Conservation (phyloP, 2,113 vertebrate species). For the Electrona antarctica region DNA sequence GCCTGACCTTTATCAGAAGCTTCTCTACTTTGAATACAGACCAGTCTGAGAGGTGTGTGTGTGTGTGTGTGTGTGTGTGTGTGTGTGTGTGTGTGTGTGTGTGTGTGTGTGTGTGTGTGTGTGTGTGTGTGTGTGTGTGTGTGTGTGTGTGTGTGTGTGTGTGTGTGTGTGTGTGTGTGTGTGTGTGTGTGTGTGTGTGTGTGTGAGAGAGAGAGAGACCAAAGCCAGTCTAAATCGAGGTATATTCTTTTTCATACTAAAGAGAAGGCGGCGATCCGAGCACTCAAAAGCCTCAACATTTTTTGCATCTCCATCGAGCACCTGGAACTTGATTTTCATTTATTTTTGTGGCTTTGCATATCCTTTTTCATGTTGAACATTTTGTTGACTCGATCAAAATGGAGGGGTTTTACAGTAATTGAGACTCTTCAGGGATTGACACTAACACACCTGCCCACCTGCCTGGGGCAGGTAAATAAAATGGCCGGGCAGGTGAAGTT, state of each 20-base stretch:
- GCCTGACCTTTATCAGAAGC: slow-evolving; percentile 73
- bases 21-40: slow-evolving; percentile 57
- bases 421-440: no score
- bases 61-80: slow-evolving; percentile 10
- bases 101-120: slow-evolving; percentile 4
- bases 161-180: not conserved
- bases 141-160: not conserved
- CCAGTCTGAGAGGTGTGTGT: not conserved
- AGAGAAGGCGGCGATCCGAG: no score
- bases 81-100: slow-evolving; percentile 7
- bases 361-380: no score
- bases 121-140: not conserved
- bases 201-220: not conserved
- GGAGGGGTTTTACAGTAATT: no score
- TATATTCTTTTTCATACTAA: not conserved
- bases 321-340: not conserved
- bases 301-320: not conserved
- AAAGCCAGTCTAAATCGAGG: not conserved
- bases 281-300: no score
- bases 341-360: no score
- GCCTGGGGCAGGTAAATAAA: no score
- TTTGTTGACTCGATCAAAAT: no score
- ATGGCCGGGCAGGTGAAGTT: no score
- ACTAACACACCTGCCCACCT: no score
- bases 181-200: not conserved